Evolutionary conservation across 2,113 vertebrate genomes (phyloP).

Genomic region (Castor canadensis): DNA sequence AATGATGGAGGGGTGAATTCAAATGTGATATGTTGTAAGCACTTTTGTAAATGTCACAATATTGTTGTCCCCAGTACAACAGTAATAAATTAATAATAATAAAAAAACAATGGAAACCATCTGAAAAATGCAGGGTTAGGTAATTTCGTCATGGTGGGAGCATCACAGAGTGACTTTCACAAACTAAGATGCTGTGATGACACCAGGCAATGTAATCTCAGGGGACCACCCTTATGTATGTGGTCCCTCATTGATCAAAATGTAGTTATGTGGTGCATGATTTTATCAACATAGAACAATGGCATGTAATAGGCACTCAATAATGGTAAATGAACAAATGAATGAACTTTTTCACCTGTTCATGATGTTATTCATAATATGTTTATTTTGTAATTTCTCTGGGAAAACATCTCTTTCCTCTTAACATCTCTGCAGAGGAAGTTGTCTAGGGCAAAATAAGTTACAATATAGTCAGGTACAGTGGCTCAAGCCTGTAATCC

Average conservation of each 20-base stretch:
- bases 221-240: neutral
- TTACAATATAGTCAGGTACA: neutral
- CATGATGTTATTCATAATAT: neutral
- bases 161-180: neutral
- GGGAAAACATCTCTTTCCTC: neutral
- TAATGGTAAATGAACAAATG: neutral
- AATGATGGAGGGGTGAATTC: too few species aligned
- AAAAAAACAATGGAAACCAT: neutral
- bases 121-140: too few species aligned
- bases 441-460: neutral
- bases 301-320: neutral
- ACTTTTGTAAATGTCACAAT: too few species aligned
- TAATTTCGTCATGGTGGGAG: too few species aligned
- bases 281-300: neutral
- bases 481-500: too few species aligned
- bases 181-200: neutral
- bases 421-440: neutral
- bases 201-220: too few species aligned
- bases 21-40: too few species aligned
- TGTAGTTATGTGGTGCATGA: too few species aligned
- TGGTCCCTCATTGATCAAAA: neutral
- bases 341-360: neutral
- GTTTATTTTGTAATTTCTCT: neutral
- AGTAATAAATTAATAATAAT: too few species aligned
- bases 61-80: too few species aligned